phyloP scores from a whole-genome alignment of 2,797 vertebrate genomes.

The Echiichthys vipera region DNA sequence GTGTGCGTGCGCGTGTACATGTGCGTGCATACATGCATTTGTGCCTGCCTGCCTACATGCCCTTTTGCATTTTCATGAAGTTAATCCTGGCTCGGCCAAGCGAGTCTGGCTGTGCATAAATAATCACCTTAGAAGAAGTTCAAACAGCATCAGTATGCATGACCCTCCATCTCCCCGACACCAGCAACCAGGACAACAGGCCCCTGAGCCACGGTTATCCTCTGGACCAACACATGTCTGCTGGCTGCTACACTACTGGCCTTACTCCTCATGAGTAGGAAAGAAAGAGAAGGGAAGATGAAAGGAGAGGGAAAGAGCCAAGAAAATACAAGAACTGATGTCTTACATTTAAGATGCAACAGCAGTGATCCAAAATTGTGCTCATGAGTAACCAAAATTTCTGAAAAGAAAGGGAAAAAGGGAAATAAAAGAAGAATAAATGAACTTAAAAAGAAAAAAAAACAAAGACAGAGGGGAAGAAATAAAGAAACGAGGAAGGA shows the following conservation, averaged over 20 bases:
- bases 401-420: neutral
- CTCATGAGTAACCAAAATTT: neutral
- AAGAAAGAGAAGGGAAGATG: constrained; percentile 6
- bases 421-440: neutral
- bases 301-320: constrained; percentile 4
- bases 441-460: neutral
- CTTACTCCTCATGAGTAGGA: constrained; percentile 13
- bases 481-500: neutral
- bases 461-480: neutral
- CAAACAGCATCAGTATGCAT: constrained; percentile 83
- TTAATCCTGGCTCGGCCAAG: constrained; percentile 73
- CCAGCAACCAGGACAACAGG: constrained; percentile 69
- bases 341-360: neutral
- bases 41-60: constrained; percentile 43
- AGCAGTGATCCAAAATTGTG: neutral
- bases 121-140: constrained; percentile 81
- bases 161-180: constrained; percentile 73
- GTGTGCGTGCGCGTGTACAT: constrained; percentile 30
- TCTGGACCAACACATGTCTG: constrained; percentile 51
- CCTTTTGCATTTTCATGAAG: constrained; percentile 81
- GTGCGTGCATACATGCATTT: constrained; percentile 14
- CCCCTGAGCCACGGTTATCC: constrained; percentile 42
- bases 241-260: constrained; percentile 38
- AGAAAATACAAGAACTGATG: neutral
- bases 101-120: constrained; percentile 76